Evolutionary conservation across 2,888 invertebrate species (phyloP).

Genomic region (Sesia bembeciformis): DNA sequence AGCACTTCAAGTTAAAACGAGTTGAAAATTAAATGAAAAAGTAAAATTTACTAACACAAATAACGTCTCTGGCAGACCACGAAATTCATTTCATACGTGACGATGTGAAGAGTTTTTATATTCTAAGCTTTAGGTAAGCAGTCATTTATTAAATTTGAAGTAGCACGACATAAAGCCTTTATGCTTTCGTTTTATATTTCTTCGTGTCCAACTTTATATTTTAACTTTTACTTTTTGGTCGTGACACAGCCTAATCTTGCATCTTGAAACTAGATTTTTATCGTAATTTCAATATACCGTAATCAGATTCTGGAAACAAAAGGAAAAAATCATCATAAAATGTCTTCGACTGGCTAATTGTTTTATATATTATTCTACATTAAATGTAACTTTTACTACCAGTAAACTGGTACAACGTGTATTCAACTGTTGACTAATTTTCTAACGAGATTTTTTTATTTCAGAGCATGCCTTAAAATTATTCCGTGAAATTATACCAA

Average conservation of each 20-base stretch:
- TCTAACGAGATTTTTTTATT: conserved; percentile 66
- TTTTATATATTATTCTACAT: conserved; percentile 3
- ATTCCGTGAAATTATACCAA: conserved; percentile 29
- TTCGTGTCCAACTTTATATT: conserved; percentile 24
- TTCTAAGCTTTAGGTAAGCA: conserved; percentile 5
- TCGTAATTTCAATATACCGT: background rate
- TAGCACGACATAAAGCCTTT: conserved; percentile 15
- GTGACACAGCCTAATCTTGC: background rate
- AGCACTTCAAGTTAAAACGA: background rate
- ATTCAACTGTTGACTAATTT: conserved; percentile 57
- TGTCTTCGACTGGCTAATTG: too few species aligned
- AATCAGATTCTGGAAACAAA: background rate
- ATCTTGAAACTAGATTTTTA: background rate
- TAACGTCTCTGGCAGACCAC: conserved; percentile 26
- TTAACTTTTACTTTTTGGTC: conserved; percentile 48
- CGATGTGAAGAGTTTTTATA: conserved; percentile 24
- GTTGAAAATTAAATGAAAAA: conserved; percentile 9
- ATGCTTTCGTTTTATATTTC: conserved; percentile 26
- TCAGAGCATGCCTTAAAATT: conserved; percentile 32
- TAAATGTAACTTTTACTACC: conserved; percentile 39
- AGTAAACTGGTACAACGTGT: conserved; percentile 41
- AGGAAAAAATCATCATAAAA: too few species aligned
- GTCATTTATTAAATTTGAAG: conserved; percentile 9
- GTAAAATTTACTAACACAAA: conserved; percentile 20
- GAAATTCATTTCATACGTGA: conserved; percentile 29